A percentile compares a stretch with the other conserved stretches of the same genome.
Evolutionary conservation across 2,113 vertebrate genomes (phyloP).

Genomic region (Anser brachyrhynchus): DNA sequence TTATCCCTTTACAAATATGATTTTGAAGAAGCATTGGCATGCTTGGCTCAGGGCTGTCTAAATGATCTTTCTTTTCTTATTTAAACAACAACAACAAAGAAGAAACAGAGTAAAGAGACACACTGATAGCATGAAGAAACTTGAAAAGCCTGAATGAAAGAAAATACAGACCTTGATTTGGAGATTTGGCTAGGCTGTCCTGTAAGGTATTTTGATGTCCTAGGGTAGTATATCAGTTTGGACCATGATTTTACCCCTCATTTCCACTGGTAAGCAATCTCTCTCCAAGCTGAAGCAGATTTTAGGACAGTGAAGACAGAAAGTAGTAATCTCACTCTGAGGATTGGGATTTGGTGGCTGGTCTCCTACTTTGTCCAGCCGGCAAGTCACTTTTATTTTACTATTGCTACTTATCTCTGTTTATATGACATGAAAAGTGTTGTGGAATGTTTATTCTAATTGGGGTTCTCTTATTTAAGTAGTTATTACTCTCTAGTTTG

Average conservation of each 20-base stretch:
- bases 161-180: background rate
- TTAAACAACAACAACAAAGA: background rate
- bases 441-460: background rate
- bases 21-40: background rate
- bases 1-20: background rate
- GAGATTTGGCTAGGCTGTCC: background rate
- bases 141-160: background rate
- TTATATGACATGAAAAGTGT: background rate
- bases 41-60: background rate
- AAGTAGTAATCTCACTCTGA: background rate
- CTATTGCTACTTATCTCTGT: background rate
- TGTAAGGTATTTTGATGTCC: background rate
- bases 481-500: background rate
- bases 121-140: background rate
- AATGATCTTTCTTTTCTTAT: background rate
- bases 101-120: background rate
- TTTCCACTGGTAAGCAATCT: background rate
- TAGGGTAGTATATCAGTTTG: background rate
- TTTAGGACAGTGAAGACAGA: background rate
- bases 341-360: background rate
- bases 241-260: background rate
- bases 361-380: background rate
- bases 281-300: background rate
- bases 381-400: background rate
- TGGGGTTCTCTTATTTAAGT: background rate